Percentiles rank a stretch among this genome's conserved stretches.
Evolutionary conservation across 2,113 vertebrate species (phyloP).

Genomic region (Syngnathoides biaculeatus): DNA sequence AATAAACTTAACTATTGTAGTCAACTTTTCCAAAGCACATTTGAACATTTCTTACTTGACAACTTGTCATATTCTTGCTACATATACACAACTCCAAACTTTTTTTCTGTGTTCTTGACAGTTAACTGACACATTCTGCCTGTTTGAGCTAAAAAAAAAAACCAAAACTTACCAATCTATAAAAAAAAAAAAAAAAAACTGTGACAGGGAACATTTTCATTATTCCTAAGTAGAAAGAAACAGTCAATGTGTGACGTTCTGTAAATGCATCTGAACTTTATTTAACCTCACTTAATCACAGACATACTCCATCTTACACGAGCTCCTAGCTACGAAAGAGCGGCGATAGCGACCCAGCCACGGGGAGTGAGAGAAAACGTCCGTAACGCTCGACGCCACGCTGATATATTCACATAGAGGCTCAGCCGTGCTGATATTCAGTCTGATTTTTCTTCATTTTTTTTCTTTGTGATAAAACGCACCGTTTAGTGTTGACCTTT

Average conservation of each 20-base stretch:
- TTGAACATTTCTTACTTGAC: too few relatives aligned
- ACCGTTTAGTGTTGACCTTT: constrained; percentile 60
- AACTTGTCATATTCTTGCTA: too few relatives aligned
- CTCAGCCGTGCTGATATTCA: constrained; percentile 41
- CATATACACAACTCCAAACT: not conserved
- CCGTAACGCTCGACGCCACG: constrained; percentile 20
- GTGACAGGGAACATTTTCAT: not conserved
- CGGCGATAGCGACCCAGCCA: constrained; percentile 24
- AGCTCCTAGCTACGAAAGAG: constrained; percentile 58
- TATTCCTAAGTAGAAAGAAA: constrained; percentile 6
- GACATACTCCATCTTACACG: constrained; percentile 60
- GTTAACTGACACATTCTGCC: not conserved
- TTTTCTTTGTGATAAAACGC: constrained; percentile 49
- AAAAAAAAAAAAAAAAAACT: not conserved
- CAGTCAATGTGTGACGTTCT: constrained; percentile 46
- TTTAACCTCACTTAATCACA: constrained; percentile 69
- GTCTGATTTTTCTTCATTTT: constrained; percentile 33
- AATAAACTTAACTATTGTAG: too few relatives aligned
- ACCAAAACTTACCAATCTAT: not conserved
- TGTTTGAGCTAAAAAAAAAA: not conserved
- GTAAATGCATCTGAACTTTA: constrained; percentile 69
- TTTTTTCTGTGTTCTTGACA: not conserved
- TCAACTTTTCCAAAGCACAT: too few relatives aligned
- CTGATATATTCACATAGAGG: constrained; percentile 34
- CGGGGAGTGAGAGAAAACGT: constrained; percentile 43